These are phyloP conservation scores for Peromyscus melanophrys DNA, from an alignment of 2,797 vertebrate species.

Conservation along the genomic window DNA sequence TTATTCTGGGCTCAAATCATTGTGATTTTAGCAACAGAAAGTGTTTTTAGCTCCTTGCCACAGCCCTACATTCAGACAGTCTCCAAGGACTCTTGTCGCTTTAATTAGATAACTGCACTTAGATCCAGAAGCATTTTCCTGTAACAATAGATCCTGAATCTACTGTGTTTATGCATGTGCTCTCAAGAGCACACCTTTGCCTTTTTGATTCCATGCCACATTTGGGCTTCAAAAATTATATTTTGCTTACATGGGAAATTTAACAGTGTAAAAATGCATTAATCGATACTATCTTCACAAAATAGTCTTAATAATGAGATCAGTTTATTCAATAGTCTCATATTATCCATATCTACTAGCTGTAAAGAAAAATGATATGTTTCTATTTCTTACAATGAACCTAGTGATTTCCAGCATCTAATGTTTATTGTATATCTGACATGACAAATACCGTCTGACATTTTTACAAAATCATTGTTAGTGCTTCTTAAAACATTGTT, in stretches of 20 bases:
- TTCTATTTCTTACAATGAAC: conserved; percentile 1
- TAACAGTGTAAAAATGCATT: neutral
- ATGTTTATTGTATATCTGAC: neutral
- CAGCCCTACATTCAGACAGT: neutral
- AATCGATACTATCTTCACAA: neutral
- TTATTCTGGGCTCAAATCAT: neutral
- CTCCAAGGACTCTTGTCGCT: neutral
- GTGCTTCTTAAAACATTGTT: neutral
- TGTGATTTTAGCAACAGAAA: neutral
- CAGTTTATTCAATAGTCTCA: neutral
- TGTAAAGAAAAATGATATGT: neutral
- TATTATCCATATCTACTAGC: neutral
- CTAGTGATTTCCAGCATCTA: neutral
- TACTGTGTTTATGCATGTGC: accelerated
- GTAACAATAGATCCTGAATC: neutral
- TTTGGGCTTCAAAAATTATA: neutral
- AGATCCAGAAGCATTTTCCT: neutral
- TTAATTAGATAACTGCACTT: neutral
- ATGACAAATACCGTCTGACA: neutral
- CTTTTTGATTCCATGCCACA: neutral
- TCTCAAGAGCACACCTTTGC: neutral
- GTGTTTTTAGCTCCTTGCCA: neutral
- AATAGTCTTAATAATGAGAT: neutral
- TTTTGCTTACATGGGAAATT: neutral
- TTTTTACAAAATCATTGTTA: neutral